phyloP scores from a whole-genome alignment of 1,140 invertebrate genomes.

The Cecropterus lyciades region DNA sequence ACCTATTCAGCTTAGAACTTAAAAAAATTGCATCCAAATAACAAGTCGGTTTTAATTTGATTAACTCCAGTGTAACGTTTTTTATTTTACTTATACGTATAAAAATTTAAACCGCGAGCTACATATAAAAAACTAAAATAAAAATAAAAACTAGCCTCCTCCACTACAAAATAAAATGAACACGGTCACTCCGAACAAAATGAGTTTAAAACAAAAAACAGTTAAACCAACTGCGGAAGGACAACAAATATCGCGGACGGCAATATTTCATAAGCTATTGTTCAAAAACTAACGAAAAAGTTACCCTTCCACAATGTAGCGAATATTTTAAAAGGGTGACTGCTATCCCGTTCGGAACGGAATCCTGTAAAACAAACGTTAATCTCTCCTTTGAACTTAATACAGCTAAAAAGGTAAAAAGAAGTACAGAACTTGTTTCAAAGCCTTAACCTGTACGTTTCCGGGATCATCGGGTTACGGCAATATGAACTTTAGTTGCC shows the following conservation, averaged over 20 bases:
- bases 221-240: slow-evolving; percentile 8
- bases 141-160: background rate
- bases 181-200: background rate
- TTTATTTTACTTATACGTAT: too few relatives aligned
- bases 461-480: slow-evolving; percentile 39
- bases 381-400: slow-evolving; percentile 61
- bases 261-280: slow-evolving; percentile 32
- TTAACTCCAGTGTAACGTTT: too few relatives aligned
- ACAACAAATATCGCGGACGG: slow-evolving; percentile 14
- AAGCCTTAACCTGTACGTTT: slow-evolving; percentile 51
- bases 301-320: slow-evolving; percentile 7
- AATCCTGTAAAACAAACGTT: slow-evolving; percentile 57
- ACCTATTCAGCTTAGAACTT: too few relatives aligned
- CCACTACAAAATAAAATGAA: background rate
- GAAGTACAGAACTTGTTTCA: slow-evolving; percentile 54
- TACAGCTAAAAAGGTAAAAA: slow-evolving; percentile 48
- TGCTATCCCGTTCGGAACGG: slow-evolving; percentile 42
- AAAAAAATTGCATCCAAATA: too few relatives aligned
- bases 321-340: slow-evolving; percentile 29
- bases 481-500: slow-evolving; percentile 37
- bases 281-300: slow-evolving; percentile 26
- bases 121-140: too few relatives aligned
- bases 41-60: too few relatives aligned
- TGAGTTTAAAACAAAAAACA: slow-evolving; percentile 22
- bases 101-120: too few relatives aligned